Conservation (phyloP, 2,113 vertebrate genomes). For the Eupsittula cactorum region DNA sequence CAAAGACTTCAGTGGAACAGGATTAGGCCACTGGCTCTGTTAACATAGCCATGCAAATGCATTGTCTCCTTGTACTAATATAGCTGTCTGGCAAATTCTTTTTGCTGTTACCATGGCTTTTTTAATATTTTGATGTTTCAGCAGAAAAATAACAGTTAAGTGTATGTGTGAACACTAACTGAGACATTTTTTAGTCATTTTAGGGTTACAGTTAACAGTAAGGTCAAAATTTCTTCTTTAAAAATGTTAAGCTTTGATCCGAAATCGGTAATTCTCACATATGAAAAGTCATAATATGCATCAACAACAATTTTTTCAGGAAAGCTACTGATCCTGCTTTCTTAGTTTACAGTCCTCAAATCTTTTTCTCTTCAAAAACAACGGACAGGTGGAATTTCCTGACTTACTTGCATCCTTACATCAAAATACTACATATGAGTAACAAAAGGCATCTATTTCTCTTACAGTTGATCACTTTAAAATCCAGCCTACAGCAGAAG, state of each 20-base stretch:
- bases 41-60: background rate
- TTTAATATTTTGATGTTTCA: conserved; percentile 30
- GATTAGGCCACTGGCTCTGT: conserved; percentile 9
- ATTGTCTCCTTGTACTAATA: conserved; percentile 8
- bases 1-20: background rate
- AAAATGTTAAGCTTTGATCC: background rate
- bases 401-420: background rate
- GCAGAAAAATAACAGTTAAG: conserved; percentile 23
- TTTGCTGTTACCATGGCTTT: conserved; percentile 22
- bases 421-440: background rate
- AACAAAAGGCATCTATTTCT: background rate
- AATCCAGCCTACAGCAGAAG: background rate
- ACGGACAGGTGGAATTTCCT: background rate
- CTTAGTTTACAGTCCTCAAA: background rate
- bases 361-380: background rate
- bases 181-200: background rate
- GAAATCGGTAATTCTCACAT: background rate
- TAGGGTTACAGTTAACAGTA: background rate
- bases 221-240: background rate
- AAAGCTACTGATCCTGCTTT: background rate
- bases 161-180: background rate
- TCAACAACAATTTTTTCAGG: background rate
- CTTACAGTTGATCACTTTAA: background rate
- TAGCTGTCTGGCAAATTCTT: conserved; percentile 6
- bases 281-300: background rate